Conservation (phyloP, 2,797 vertebrate species). For the Intellagama lesueurii region DNA sequence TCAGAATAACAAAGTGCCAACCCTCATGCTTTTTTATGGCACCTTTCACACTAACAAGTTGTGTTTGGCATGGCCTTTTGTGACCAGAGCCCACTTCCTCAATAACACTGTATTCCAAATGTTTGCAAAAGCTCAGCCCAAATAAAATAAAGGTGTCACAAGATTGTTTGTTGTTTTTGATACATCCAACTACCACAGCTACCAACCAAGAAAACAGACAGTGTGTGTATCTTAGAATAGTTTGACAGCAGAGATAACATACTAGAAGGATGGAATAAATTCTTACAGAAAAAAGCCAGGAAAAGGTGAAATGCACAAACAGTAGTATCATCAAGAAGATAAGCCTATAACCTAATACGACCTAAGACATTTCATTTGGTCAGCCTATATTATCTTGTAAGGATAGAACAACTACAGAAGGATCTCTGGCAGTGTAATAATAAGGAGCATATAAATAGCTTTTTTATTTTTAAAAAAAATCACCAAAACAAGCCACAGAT, state of each 20-base stretch:
- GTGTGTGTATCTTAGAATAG: conserved; percentile 54
- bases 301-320: background rate
- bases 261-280: conserved; percentile 46
- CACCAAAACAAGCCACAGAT: background rate
- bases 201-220: background rate
- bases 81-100: too few relatives aligned
- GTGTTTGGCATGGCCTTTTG: too few relatives aligned
- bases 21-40: too few relatives aligned
- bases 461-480: background rate
- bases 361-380: background rate
- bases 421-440: background rate
- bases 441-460: background rate
- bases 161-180: too few relatives aligned
- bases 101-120: too few relatives aligned
- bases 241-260: conserved; percentile 26
- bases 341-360: background rate
- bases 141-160: too few relatives aligned
- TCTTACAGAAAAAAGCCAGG: conserved; percentile 21
- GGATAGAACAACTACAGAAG: background rate
- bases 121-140: too few relatives aligned
- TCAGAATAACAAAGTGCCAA: background rate
- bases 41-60: too few relatives aligned
- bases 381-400: background rate
- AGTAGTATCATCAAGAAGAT: conserved; percentile 28
- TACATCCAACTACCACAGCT: too few relatives aligned